Evolutionary conservation across 1,140 invertebrate genomes (phyloP), one percentile per base, ranked within the genome.

Genomic region (Drosophila ironensis): DNA sequence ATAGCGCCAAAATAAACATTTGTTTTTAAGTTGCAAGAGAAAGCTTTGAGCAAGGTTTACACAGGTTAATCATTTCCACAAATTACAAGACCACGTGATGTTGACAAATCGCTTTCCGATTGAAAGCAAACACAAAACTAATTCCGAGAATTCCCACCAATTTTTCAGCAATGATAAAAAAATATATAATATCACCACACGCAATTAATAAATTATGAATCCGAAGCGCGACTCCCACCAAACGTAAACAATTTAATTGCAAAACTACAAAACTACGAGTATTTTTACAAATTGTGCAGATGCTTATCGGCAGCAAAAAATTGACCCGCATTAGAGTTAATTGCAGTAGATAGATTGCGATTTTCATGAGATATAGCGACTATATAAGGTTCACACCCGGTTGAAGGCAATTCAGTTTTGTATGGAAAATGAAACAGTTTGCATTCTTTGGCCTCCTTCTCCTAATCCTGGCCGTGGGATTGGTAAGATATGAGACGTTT

Each of bases 401-500:
- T 14, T 24, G 24, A 48, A 25, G n/a, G n/a, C 38, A 19, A 35
- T 22, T 48, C 25, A 47, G 42, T 69, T 48, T 44, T 24, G 12
- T 47, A 6, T 48, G 22, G 19, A 84, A 47, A 50, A 81, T 81
- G 77, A 81, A 81, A 45, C 63, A 72, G 24, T 84, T 81, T 33
- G 72, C 61, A 72, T 51, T 84, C 9, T 63, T 81, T 57, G 70
- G 52, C 48, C 38, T 77, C 6, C 22, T 81, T 3, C 25, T 81
- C 2, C 19, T 81, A 33, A 47, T 84, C 17, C 28, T 81, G 68
- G 61, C 57, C 12, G 20, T 84, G 37, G 77, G 56, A 3, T 20
- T 77, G 72, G 77, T 81, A 30, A 84, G 77, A 50, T 3, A 12
- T 38, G 9, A 12, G 2, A 0, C 0, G 5, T 1, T 30, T 33